phyloP scores from a whole-genome alignment of 2,888 invertebrate species.

The Heliconius hortense region DNA sequence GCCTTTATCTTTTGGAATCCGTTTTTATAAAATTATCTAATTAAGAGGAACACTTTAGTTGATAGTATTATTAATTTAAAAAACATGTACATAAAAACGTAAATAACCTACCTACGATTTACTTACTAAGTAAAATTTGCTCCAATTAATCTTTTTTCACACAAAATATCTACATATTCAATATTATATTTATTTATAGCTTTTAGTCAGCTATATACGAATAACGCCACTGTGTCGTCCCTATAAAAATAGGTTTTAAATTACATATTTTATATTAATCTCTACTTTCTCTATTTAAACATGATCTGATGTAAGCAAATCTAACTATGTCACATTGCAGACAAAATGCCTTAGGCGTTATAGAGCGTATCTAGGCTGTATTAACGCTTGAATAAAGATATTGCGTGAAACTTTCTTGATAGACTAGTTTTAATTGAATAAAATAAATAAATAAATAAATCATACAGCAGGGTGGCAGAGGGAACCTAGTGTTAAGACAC shows the following conservation, averaged over 20 bases:
- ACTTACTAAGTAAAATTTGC: too few relatives aligned
- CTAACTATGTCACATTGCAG: slow-evolving; percentile 31
- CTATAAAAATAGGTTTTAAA: background rate
- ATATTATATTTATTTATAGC: background rate
- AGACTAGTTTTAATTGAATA: background rate
- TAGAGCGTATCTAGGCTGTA: slow-evolving; percentile 27
- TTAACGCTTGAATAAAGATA: slow-evolving; percentile 22
- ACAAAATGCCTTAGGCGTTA: slow-evolving; percentile 25
- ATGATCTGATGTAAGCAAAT: slow-evolving; percentile 24
- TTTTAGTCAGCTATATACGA: background rate
- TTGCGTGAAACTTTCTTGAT: slow-evolving; percentile 10
- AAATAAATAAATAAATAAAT: too few relatives aligned
- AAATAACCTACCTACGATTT: too few relatives aligned
- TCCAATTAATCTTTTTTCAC: too few relatives aligned
- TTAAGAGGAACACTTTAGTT: background rate
- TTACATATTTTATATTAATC: background rate
- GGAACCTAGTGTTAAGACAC: too few relatives aligned
- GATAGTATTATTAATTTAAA: background rate
- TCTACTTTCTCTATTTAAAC: slow-evolving; percentile 16
- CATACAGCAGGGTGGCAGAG: too few relatives aligned
- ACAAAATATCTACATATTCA: too few relatives aligned
- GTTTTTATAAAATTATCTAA: too few relatives aligned
- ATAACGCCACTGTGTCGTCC: too few relatives aligned
- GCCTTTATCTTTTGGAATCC: background rate
- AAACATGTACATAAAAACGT: too few relatives aligned